Base-by-base conservation (phyloP, 2,113 vertebrate species). In the Struthio camelus region DNA sequence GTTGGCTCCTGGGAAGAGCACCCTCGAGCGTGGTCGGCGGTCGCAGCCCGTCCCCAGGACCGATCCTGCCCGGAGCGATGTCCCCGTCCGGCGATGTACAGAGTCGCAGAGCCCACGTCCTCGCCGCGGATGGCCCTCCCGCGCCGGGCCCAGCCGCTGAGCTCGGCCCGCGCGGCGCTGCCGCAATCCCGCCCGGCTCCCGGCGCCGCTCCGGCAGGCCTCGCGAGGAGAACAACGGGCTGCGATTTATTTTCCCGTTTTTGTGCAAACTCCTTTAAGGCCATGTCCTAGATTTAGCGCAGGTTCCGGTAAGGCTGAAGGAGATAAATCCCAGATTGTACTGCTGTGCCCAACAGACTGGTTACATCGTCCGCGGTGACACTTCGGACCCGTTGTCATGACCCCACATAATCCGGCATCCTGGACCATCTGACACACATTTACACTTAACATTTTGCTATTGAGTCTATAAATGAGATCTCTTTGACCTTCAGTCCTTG, bases 371-470 rank as follows among this genome's bases (percentile, higher is more conserved):
- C 96, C 97, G 97, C 93, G 91, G 87, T 50, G 92, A 97, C 97
- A 97, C 98, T 98, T 96, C 94, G 97, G 97, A 93, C 97, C 94
- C 89, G 58, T 96, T 70, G 92, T 96, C 90, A 85, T 90, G 97
- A 98, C 98, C 97, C 96, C 50, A 11, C 97, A 98, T 98, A 98
- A 99, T 98, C 98, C 97, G 85, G 98, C 98, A 97, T 97, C 97
- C 98, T 97, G 97, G 98, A 98, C 99, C 99, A 99, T 98, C 99
- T 99, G 99, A 99, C 99, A 99, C 98, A 98, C 98, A 98, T 99
- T 99, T 98, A 98, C 99, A 99, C 99, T 99, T 99, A 98, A 97
- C 98, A 98, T 98, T 98, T 98, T 98, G 98, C 97, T 98, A 98
- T 98, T 95, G 97, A 98, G 98, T 98, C 98, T 92, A 98, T 98